Evolutionary conservation across 2,113 vertebrate species (phyloP).

Genomic region (Ardeotis arabs): DNA sequence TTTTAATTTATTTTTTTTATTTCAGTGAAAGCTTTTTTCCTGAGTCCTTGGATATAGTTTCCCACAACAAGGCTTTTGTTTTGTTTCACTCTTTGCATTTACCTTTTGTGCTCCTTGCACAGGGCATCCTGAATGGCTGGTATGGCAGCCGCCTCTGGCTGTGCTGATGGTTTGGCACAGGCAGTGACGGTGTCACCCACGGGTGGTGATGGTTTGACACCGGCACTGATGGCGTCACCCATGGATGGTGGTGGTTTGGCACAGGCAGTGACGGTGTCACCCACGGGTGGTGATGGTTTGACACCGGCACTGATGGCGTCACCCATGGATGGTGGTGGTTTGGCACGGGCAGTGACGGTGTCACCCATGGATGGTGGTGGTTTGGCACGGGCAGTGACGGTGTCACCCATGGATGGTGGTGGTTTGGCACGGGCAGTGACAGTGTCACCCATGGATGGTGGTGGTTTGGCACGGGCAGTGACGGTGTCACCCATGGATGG

Average conservation of each 20-base stretch:
- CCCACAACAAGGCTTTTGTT: not conserved
- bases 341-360: constrained; percentile 30
- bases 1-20: not conserved
- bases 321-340: not conserved
- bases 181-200: not conserved
- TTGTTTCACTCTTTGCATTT: not conserved
- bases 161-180: accelerated
- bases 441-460: not conserved
- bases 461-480: not conserved
- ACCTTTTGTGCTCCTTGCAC: not conserved
- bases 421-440: constrained; percentile 26
- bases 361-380: not conserved
- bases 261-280: accelerated
- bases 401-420: accelerated
- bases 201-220: constrained; percentile 9
- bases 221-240: constrained; percentile 2
- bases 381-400: accelerated
- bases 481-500: not conserved
- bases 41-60: not conserved
- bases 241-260: not conserved
- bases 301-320: too few species aligned
- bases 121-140: not conserved
- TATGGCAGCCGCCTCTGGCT: not conserved
- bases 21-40: not conserved
- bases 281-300: accelerated